These are phyloP conservation scores for Tylochromis polylepis DNA, from an alignment of 2,113 vertebrate species.

Conservation along the genomic window DNA sequence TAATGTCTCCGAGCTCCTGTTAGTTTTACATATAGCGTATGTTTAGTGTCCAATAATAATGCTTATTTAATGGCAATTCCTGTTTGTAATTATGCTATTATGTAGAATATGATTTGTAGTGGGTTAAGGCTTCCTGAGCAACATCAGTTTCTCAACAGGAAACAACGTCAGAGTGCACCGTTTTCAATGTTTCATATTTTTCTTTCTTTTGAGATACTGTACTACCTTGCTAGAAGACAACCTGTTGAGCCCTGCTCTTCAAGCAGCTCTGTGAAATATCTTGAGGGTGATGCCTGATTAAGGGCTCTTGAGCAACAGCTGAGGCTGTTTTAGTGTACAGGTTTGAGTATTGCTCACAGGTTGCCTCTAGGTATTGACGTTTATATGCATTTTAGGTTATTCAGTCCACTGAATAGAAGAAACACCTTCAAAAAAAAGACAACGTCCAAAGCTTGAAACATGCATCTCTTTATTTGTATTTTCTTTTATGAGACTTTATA, in stretches of 20 bases:
- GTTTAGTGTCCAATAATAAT: not conserved
- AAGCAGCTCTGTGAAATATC: slow-evolving; percentile 22
- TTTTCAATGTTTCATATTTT: not conserved
- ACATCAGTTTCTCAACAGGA: not conserved
- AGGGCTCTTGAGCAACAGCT: slow-evolving; percentile 13
- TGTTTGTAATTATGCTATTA: not conserved
- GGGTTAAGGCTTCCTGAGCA: not conserved
- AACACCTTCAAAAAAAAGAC: slow-evolving; percentile 1
- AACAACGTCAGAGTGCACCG: not conserved
- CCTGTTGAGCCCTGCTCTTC: not conserved
- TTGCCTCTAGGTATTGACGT: not conserved
- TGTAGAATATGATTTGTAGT: not conserved
- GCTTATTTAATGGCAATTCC: not conserved
- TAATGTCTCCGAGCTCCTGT: not conserved
- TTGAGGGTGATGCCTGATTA: slow-evolving; percentile 43
- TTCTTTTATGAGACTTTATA: not conserved
- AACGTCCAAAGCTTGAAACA: not conserved
- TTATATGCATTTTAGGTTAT: slow-evolving; percentile 38
- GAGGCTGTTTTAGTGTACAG: not conserved
- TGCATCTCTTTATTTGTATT: not conserved
- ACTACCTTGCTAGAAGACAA: not conserved
- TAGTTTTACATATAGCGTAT: not conserved
- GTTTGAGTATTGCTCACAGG: slow-evolving; percentile 34
- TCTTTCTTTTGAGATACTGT: not conserved
- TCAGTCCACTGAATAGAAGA: slow-evolving; percentile 15